Evolutionary conservation across 1,140 invertebrate genomes (phyloP), one percentile per base, ranked within the genome.

Genomic region (Microplitis demolitor): DNA sequence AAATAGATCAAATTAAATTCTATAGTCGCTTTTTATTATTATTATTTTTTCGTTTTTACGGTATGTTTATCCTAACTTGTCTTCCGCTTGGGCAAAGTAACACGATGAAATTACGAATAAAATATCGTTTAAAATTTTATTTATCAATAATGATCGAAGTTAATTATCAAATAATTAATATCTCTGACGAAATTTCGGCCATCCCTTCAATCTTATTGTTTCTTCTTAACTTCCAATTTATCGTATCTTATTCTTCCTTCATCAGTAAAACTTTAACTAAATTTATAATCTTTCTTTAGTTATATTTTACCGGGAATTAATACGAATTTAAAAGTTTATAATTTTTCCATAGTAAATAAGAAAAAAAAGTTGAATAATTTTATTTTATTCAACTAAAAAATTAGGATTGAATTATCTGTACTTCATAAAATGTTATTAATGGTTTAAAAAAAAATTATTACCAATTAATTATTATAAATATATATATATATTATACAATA

Each of bases 111-210:
- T 16, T 54, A 54, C 33, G 31, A 67, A 67, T 24, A 11, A 50
- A 64, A 16, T 64, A 34, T 67, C 24, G 39, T 67, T 67, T 67
- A 53, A 53, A 16, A 66, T 67, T 51, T 53, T 33, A 50, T 67
- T 51, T 67, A 67, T 67, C 66, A 53, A 67, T 54, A 5, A 67
- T 16, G 24, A 67, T 62, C 33, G 60, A 62, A 62, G 4, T 67
- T 4, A 31, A 66, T 9, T 4, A 14, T 45, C 16, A 3, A 66
- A 66, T 54, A 66, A 66, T 54, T 31, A 54, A 53, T 33, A 53
- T 67, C 66, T 67, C 45, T 35, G 66, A 67, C 66, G 11, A 67
- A 67, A 67, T 67, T 67, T 50, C 66, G 66, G 66, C 66, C 66
- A 67, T 67, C 14, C 2, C 45, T 14, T 37, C 16, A 50, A 8